Percentiles rank a stretch among this genome's conserved stretches.
Conservation (phyloP, 2,113 vertebrate species). For the Ellobius talpinus region DNA sequence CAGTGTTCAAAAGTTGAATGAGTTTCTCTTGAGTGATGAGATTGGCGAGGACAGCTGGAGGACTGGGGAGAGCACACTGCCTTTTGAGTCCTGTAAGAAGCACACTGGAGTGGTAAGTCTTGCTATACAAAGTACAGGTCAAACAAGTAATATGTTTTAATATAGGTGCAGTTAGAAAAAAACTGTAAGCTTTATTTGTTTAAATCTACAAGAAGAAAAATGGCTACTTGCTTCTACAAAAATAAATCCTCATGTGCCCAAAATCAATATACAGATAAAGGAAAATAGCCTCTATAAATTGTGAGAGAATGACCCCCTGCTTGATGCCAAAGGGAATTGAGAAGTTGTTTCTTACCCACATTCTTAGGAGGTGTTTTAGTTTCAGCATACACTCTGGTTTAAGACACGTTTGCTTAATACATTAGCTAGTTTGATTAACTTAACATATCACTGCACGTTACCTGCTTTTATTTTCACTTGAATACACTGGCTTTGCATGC, state of each 20-base stretch:
- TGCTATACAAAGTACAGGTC: not conserved
- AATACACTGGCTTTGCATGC: not conserved
- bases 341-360: not conserved
- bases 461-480: not conserved
- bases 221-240: not conserved
- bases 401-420: not conserved
- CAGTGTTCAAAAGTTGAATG: conserved; percentile 97
- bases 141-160: not conserved
- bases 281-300: not conserved
- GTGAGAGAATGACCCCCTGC: not conserved
- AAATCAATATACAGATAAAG: not conserved
- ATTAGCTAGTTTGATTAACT: not conserved
- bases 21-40: conserved; percentile 98
- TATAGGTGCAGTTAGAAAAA: not conserved
- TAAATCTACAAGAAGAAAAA: not conserved
- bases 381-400: not conserved
- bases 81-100: conserved; percentile 94
- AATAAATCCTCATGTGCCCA: not conserved
- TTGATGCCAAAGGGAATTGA: not conserved
- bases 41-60: conserved; percentile 97
- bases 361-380: conserved; percentile 12
- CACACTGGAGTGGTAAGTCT: conserved; percentile 91
- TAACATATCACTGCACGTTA: not conserved
- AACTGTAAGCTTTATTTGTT: not conserved
- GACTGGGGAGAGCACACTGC: conserved; percentile 89